phyloP scores from a whole-genome alignment of 2,888 invertebrate species.

The Heteromurus nitidus region DNA sequence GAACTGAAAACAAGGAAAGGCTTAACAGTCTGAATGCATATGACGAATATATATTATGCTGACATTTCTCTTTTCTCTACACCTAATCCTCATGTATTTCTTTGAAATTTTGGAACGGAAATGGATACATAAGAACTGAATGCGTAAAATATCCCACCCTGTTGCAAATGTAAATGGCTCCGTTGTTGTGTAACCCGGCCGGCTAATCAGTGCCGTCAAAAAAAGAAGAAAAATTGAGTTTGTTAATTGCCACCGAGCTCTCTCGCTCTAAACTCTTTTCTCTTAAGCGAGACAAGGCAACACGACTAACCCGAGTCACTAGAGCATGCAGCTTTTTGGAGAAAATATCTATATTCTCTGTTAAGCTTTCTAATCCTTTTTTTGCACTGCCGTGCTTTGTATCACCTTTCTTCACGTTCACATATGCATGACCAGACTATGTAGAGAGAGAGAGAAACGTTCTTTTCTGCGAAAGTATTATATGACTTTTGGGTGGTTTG shows the following conservation, averaged over 20 bases:
- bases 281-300: no score
- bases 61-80: no score
- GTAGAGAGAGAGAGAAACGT: not conserved
- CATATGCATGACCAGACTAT: no score
- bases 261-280: no score
- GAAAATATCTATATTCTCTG: not conserved
- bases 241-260: conserved; percentile 44
- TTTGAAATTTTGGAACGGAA: no score
- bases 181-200: no score
- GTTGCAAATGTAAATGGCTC: no score
- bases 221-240: conserved; percentile 27
- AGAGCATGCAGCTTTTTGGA: not conserved
- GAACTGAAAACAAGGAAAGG: not conserved
- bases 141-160: no score
- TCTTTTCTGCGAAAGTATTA: conserved; percentile 4
- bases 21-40: not conserved
- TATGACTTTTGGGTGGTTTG: conserved; percentile 55
- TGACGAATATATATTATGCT: not conserved
- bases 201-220: conserved; percentile 24
- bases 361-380: conserved; percentile 35
- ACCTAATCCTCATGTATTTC: no score
- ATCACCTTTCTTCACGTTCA: not conserved
- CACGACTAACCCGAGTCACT: not conserved
- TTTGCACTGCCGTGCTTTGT: not conserved
- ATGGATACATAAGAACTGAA: no score